Evolutionary conservation across 2,888 invertebrate species (phyloP).

Genomic region (Eurytoma adleriae): DNA sequence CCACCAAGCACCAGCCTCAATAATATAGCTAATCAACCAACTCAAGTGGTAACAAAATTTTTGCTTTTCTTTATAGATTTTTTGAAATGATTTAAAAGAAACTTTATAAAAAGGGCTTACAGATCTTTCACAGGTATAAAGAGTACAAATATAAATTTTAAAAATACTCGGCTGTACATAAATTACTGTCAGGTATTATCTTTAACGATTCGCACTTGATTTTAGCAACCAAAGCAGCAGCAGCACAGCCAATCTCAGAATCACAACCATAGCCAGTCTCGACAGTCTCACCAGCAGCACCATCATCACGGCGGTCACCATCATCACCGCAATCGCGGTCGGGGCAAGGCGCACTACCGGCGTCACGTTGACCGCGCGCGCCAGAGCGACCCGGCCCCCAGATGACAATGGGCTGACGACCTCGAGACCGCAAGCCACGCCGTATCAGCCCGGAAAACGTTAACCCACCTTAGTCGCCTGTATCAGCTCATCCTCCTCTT

Average conservation of each 20-base stretch:
- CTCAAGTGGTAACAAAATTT: conserved; percentile 61
- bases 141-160: too few relatives aligned
- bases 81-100: neutral
- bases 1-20: conserved; percentile 71
- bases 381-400: conserved; percentile 70
- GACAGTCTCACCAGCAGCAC: conserved; percentile 67
- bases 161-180: too few relatives aligned
- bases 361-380: conserved; percentile 69
- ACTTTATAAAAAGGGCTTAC: neutral
- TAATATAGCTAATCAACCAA: conserved; percentile 62
- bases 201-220: too few relatives aligned
- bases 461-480: conserved; percentile 25
- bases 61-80: neutral
- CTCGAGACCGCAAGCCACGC: neutral
- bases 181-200: too few relatives aligned
- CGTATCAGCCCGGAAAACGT: conserved; percentile 17
- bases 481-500: conserved; percentile 37
- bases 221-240: conserved; percentile 59
- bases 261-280: conserved; percentile 61
- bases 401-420: conserved; percentile 72
- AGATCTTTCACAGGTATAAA: too few relatives aligned
- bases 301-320: conserved; percentile 64
- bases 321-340: conserved; percentile 68
- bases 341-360: conserved; percentile 68
- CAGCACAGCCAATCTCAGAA: conserved; percentile 63